Conservation (phyloP, 2,888 invertebrate genomes). For the Erebia ligea region DNA sequence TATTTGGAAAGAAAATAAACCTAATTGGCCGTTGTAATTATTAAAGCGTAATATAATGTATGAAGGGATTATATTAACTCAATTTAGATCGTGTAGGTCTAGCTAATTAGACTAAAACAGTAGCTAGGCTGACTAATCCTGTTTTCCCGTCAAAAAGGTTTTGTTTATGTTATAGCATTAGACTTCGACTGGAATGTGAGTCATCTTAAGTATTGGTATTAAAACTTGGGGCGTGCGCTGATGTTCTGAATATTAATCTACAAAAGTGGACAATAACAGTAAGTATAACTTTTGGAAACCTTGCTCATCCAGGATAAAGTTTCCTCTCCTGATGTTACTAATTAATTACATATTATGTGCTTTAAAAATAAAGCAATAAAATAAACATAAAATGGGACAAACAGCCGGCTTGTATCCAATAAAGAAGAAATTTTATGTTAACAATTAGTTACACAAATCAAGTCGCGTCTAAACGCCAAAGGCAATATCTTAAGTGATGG, state of each 20-base stretch:
- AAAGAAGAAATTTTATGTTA: conserved; percentile 40
- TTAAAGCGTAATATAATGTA: background rate
- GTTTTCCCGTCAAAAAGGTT: background rate
- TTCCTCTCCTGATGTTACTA: background rate
- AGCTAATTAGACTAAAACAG: background rate
- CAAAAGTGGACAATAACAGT: background rate
- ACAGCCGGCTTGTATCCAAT: conserved; percentile 35
- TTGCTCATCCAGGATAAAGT: background rate
- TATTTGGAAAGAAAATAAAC: conserved; percentile 26
- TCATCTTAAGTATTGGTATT: background rate
- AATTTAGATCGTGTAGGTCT: background rate
- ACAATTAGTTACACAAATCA: conserved; percentile 39
- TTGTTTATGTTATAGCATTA: background rate
- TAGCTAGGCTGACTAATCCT: background rate
- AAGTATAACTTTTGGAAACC: background rate
- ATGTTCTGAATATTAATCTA: background rate
- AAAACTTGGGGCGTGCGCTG: background rate
- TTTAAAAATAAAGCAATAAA: conserved; percentile 36
- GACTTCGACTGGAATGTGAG: background rate
- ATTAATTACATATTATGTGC: conserved; percentile 26
- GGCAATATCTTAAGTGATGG: conserved; percentile 35
- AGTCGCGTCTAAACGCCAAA: conserved; percentile 31
- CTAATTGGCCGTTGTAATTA: conserved; percentile 28
- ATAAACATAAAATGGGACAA: conserved; percentile 32
- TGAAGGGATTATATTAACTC: background rate